Conservation (phyloP, 2,888 invertebrate species). For the Mayetiola destructor region DNA sequence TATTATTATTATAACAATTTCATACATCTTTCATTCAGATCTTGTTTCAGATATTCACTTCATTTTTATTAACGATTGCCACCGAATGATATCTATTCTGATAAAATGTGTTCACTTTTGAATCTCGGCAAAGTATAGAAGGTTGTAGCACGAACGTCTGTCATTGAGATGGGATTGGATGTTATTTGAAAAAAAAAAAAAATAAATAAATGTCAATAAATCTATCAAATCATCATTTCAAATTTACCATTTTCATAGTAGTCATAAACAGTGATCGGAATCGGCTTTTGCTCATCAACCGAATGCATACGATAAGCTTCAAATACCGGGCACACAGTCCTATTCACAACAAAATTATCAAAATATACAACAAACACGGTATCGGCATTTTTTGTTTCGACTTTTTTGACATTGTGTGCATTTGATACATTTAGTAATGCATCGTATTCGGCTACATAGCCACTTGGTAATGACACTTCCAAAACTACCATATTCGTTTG, state of each 20-base stretch:
- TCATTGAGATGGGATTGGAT: no score
- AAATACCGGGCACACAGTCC: neutral
- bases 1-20: no score
- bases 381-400: slow-evolving; percentile 53
- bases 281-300: slow-evolving; percentile 74
- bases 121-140: neutral
- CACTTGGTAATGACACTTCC: slow-evolving; percentile 80
- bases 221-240: neutral
- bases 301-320: slow-evolving; percentile 38
- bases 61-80: no score
- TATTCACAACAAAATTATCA: slow-evolving; percentile 41
- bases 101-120: no score
- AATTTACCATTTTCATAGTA: slow-evolving; percentile 83
- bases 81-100: no score
- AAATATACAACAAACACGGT: slow-evolving; percentile 56
- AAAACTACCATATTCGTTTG: slow-evolving; percentile 71
- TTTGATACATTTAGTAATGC: neutral
- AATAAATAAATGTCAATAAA: neutral
- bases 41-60: no score
- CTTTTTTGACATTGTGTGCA: slow-evolving; percentile 30
- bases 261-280: slow-evolving; percentile 73
- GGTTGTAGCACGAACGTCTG: neutral
- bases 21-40: no score
- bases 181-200: neutral
- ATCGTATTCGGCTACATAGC: slow-evolving; percentile 39